A percentile compares a stretch with the other conserved stretches of the same genome.
phyloP scores from a whole-genome alignment of 2,113 vertebrate genomes.

The Apodemus speciosus region DNA sequence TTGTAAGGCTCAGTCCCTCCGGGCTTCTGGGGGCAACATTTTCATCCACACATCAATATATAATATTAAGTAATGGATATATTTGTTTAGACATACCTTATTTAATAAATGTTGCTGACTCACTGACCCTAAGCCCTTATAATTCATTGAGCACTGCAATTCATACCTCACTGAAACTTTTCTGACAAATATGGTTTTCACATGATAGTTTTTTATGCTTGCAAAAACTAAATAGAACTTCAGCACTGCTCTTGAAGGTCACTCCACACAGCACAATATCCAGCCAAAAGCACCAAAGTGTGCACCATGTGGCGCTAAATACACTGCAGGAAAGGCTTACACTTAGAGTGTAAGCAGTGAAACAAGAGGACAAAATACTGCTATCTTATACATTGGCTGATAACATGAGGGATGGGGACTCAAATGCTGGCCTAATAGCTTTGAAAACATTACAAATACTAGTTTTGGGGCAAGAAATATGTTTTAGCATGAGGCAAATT shows the following conservation, averaged over 20 bases:
- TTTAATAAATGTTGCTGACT: neutral
- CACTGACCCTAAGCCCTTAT: neutral
- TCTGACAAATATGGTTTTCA: neutral
- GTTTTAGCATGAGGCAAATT: neutral
- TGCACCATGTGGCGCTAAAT: no score
- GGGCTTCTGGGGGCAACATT: neutral
- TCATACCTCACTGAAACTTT: neutral
- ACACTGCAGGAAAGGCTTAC: no score
- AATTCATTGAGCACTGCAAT: neutral
- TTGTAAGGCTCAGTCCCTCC: neutral
- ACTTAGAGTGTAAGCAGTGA: neutral
- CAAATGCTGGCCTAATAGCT: neutral
- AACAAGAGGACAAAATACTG: neutral
- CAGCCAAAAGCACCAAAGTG: neutral
- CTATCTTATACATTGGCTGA: neutral
- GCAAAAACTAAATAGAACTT: neutral
- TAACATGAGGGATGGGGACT: neutral
- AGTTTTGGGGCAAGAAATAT: neutral
- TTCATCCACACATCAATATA: neutral
- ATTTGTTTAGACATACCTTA: constrained; percentile 6
- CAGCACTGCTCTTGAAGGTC: neutral
- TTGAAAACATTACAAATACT: neutral
- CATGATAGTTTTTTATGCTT: neutral
- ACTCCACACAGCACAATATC: neutral
- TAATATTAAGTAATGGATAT: neutral